Percentiles rank a stretch among this genome's conserved stretches.
Conservation (phyloP, 2,797 vertebrate species). For the Argyrosomus regius region DNA sequence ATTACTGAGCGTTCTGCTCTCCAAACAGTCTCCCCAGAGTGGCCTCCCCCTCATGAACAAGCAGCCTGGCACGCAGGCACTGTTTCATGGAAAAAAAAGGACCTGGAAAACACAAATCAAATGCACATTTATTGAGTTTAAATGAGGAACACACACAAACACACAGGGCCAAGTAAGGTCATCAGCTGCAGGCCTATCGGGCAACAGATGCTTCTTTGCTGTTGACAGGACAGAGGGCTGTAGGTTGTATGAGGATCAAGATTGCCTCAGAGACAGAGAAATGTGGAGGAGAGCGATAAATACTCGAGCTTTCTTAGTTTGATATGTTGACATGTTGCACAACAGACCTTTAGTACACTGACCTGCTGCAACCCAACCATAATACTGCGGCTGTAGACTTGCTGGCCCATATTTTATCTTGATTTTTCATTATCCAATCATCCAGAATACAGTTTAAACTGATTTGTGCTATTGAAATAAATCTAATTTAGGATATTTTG, state of each 20-base stretch:
- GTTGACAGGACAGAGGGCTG: neutral
- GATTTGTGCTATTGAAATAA: neutral
- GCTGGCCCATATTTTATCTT: neutral
- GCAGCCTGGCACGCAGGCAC: constrained; percentile 25
- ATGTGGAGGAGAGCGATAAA: neutral
- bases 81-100: constrained; percentile 22
- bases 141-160: constrained; percentile 27
- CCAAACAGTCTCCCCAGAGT: constrained; percentile 75
- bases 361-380: neutral
- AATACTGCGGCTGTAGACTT: neutral
- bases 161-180: constrained; percentile 13
- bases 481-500: neutral
- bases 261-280: constrained; percentile 1
- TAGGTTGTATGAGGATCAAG: neutral
- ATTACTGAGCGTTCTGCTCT: constrained; percentile 76
- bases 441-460: neutral
- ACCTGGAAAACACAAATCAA: constrained; percentile 3
- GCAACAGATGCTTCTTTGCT: constrained; percentile 33
- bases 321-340: neutral
- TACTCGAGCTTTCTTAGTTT: neutral
- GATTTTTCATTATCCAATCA: constrained; percentile 2
- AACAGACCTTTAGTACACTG: constrained; percentile 1
- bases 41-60: constrained; percentile 42
- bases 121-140: constrained; percentile 20
- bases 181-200: constrained; percentile 7